Conservation (phyloP, 2,797 vertebrate genomes). For the Menidia menidia region DNA sequence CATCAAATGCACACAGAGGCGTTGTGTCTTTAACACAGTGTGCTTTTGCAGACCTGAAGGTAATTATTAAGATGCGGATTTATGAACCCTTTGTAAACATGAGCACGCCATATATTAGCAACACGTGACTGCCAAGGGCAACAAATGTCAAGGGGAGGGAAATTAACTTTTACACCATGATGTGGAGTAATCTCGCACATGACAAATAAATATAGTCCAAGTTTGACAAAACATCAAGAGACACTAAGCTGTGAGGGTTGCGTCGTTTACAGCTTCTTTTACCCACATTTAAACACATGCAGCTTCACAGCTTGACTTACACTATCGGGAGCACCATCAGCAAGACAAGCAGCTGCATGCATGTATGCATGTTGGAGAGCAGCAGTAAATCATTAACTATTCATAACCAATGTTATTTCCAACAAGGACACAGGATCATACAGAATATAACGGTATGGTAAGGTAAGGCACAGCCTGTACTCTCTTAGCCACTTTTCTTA, state of each 20-base stretch:
- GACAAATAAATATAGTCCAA: neutral
- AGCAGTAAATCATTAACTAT: neutral
- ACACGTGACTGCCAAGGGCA: neutral
- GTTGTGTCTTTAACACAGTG: neutral
- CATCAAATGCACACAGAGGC: constrained; percentile 4
- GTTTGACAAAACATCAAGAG: neutral
- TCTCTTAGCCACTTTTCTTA: neutral
- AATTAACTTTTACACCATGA: neutral
- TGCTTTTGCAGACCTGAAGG: neutral
- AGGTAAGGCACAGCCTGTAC: neutral
- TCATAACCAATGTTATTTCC: neutral
- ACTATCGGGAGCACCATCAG: neutral
- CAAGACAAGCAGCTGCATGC: neutral
- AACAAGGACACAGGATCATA: too few species aligned
- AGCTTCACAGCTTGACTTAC: neutral
- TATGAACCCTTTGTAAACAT: neutral
- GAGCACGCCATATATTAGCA: neutral
- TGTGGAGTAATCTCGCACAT: neutral
- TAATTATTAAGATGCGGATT: neutral
- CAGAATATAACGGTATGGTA: neutral
- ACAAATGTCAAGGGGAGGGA: neutral
- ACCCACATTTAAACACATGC: neutral
- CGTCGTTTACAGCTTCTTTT: neutral
- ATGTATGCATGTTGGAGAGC: neutral
- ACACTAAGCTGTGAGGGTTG: neutral